These are phyloP conservation scores for Microtus pennsylvanicus DNA, from an alignment of 2,113 vertebrate species.

Conservation along the genomic window DNA sequence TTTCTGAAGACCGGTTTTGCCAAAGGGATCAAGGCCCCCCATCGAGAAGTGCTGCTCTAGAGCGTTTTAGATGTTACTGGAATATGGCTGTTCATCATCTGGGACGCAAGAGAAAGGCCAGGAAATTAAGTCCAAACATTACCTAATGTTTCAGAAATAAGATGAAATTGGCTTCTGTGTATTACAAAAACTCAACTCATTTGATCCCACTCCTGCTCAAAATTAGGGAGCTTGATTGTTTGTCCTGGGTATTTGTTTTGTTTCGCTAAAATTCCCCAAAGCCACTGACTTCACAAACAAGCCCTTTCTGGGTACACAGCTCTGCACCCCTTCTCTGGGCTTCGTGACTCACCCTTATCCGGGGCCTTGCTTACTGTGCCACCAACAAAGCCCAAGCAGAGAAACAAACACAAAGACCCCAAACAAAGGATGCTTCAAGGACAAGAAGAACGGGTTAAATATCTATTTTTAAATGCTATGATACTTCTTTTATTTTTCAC, in stretches of 20 bases:
- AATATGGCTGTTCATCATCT: not conserved
- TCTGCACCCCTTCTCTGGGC: not conserved
- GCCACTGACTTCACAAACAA: not conserved
- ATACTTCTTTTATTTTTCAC: constrained; percentile 42
- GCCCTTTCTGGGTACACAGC: not conserved
- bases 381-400: not conserved
- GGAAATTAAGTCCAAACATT: not conserved
- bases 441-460: not conserved
- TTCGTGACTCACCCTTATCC: not conserved
- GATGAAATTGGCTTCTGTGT: not conserved
- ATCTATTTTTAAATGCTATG: constrained; percentile 24
- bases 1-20: not conserved
- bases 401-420: not conserved
- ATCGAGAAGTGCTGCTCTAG: not conserved
- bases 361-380: not conserved
- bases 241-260: not conserved
- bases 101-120: not conserved
- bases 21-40: not conserved
- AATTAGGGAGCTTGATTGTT: not conserved
- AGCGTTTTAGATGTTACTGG: not conserved
- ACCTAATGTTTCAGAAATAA: not conserved
- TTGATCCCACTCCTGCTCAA: not conserved
- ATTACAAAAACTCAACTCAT: not conserved
- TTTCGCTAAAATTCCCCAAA: not conserved
- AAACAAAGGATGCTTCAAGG: not conserved